phyloP scores from a whole-genome alignment of 2,888 invertebrate genomes.

The Plebejus argus region DNA sequence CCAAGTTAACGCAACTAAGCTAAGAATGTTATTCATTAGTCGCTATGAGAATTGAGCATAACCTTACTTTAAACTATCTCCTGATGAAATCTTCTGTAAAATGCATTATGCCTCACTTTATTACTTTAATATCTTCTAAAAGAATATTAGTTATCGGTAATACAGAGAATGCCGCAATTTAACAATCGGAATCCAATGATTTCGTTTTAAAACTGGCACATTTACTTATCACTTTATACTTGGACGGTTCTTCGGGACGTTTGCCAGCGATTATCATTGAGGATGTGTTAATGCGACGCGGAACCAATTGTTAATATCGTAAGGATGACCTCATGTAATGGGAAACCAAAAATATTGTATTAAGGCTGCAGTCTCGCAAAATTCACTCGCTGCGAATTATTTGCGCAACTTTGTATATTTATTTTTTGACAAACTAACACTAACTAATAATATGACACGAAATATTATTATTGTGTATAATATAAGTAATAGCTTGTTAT shows the following conservation, averaged over 20 bases:
- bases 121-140: not conserved
- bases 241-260: conserved; percentile 17
- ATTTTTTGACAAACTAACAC: too few relatives aligned
- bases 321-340: not conserved
- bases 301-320: not conserved
- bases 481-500: too few relatives aligned
- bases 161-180: not conserved
- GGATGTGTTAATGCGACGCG: conserved; percentile 16
- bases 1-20: too few relatives aligned
- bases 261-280: not conserved
- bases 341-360: not conserved
- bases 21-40: too few relatives aligned
- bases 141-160: not conserved
- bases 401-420: too few relatives aligned
- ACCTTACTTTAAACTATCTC: not conserved
- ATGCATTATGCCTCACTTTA: not conserved
- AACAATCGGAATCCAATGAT: conserved; percentile 11
- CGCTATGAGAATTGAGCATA: too few relatives aligned
- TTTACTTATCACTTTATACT: conserved; percentile 28
- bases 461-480: too few relatives aligned
- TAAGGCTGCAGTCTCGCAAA: too few relatives aligned
- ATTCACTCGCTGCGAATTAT: too few relatives aligned
- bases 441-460: too few relatives aligned
- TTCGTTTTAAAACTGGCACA: conserved; percentile 23
- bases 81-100: not conserved